phyloP scores from a whole-genome alignment of 2,113 vertebrate genomes.

The Notechis scutatus region DNA sequence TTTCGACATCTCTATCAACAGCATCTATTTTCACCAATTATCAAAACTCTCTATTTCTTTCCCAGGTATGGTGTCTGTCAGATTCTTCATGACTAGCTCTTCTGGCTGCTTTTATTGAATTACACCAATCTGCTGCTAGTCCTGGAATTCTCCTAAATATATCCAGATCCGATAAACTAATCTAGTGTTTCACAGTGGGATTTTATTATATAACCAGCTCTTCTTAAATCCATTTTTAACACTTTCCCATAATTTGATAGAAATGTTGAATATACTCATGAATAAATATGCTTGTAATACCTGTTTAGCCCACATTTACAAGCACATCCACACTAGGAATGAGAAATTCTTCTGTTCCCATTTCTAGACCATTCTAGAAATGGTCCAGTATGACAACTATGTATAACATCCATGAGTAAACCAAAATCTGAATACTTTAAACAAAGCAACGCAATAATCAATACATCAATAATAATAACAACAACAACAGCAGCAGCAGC shows the following conservation, averaged over 20 bases:
- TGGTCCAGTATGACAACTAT: background rate
- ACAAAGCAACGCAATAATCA: background rate
- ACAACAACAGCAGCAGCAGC: background rate
- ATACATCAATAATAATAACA: background rate
- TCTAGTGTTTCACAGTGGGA: background rate
- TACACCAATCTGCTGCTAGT: background rate
- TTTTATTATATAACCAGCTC: background rate
- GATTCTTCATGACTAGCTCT: background rate
- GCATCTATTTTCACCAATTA: too few species aligned
- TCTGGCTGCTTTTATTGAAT: background rate
- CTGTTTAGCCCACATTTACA: background rate
- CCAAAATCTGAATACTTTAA: background rate
- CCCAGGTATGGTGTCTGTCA: background rate
- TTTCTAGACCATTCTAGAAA: background rate
- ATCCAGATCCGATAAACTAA: background rate
- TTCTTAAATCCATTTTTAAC: background rate
- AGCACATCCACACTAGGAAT: background rate
- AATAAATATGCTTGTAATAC: background rate
- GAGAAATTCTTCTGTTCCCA: background rate
- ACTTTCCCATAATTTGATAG: background rate
- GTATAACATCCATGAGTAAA: background rate
- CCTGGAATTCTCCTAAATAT: background rate
- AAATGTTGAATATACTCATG: background rate
- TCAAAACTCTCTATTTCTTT: background rate
- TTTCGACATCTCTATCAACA: background rate